Conservation (phyloP, 2,113 vertebrate species). For the Puntigrus tetrazona region DNA sequence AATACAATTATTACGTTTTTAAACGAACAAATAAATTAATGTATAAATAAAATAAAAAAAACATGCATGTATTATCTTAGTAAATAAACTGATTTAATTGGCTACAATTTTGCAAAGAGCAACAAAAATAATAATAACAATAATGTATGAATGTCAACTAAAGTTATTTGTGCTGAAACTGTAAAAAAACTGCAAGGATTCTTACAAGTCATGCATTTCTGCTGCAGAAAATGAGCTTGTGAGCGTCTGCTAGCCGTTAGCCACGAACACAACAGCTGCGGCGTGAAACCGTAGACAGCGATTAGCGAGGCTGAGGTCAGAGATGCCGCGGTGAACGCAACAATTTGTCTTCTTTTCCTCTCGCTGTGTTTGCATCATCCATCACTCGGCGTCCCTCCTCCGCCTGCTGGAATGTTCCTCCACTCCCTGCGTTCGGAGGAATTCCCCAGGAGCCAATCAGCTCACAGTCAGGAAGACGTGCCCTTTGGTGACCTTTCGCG, state of each 20-base stretch:
- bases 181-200: neutral
- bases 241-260: slow-evolving; percentile 43
- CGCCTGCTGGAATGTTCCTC: slow-evolving; percentile 26
- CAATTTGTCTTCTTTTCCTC: slow-evolving; percentile 42
- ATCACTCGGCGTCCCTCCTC: slow-evolving; percentile 22
- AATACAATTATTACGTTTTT: too few relatives aligned
- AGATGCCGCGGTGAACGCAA: slow-evolving; percentile 34
- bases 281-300: slow-evolving; percentile 40
- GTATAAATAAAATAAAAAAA: neutral
- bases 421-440: slow-evolving; percentile 11
- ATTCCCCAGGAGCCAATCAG: slow-evolving; percentile 33
- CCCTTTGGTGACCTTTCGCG: slow-evolving; percentile 11
- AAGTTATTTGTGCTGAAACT: too few relatives aligned
- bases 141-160: neutral
- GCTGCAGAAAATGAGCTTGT: neutral
- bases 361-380: slow-evolving; percentile 19
- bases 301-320: slow-evolving; percentile 33
- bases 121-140: neutral
- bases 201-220: neutral
- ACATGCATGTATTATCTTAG: neutral
- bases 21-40: neutral
- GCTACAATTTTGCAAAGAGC: neutral
- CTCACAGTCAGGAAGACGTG: slow-evolving; percentile 12
- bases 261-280: slow-evolving; percentile 6
- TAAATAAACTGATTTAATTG: neutral